Percentiles rank a stretch among this genome's conserved stretches.
phyloP scores from a whole-genome alignment of 1,140 invertebrate species.

The Oedothorax gibbosus region DNA sequence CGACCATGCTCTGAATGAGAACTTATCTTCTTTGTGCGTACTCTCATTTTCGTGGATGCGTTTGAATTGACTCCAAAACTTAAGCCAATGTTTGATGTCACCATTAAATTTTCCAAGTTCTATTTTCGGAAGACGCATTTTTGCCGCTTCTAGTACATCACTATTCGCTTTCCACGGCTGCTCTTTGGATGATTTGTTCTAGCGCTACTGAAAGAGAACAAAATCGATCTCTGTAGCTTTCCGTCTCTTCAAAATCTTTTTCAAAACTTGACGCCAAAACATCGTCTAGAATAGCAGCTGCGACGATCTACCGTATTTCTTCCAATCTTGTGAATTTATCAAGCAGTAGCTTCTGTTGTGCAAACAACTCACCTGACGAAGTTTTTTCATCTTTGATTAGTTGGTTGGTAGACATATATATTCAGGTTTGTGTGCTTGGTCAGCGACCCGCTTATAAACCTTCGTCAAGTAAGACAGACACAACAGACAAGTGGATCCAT shows the following conservation, averaged over 20 bases:
- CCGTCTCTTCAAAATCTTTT: neutral
- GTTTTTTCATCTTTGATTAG: neutral
- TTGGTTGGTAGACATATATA: too few species aligned
- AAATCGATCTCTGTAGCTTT: neutral
- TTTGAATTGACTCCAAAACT: constrained; percentile 5
- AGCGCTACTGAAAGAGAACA: too few species aligned
- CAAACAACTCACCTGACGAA: neutral
- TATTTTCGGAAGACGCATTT: constrained; percentile 15
- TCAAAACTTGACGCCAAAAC: neutral
- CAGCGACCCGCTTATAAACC: too few species aligned
- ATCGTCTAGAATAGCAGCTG: neutral
- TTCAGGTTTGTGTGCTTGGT: too few species aligned
- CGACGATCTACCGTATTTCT: neutral
- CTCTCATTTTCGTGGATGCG: neutral
- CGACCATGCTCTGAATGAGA: constrained; percentile 12
- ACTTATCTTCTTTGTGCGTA: constrained; percentile 10
- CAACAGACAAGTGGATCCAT: too few species aligned
- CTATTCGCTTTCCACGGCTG: too few species aligned
- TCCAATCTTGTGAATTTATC: neutral
- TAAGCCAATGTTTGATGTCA: neutral
- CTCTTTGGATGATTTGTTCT: too few species aligned
- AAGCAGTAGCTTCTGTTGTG: neutral
- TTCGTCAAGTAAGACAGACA: too few species aligned
- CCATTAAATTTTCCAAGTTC: neutral
- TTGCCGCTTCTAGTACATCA: neutral